A percentile compares a stretch with the other conserved stretches of the same genome.
Evolutionary conservation across 2,797 vertebrate genomes (phyloP).

Genomic region (Hemibagrus guttatus): DNA sequence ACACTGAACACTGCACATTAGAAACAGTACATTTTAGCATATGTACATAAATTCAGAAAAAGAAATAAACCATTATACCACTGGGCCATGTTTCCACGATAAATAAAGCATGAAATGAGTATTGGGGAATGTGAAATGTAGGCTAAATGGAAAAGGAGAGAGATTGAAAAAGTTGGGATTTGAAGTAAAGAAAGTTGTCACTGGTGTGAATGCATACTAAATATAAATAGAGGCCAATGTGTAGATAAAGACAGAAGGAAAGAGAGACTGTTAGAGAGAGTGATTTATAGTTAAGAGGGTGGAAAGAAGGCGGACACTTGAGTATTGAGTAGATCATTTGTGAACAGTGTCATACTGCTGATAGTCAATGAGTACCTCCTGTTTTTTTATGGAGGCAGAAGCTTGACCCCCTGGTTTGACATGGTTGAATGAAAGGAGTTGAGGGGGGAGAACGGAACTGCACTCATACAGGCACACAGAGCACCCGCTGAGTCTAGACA

Average conservation of each 20-base stretch:
- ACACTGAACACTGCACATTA: conserved; percentile 13
- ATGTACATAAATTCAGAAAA: conserved; percentile 7
- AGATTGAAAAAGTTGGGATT: neutral
- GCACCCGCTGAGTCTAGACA: conserved; percentile 31
- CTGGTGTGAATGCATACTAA: neutral
- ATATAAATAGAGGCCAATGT: conserved; percentile 16
- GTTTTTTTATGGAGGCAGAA: conserved; percentile 51
- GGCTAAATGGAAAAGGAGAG: conserved; percentile 16
- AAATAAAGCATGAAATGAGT: conserved; percentile 40
- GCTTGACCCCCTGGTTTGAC: conserved; percentile 57
- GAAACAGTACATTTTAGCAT: conserved; percentile 4
- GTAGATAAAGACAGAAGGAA: neutral
- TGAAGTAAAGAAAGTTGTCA: neutral
- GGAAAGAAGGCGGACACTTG: neutral
- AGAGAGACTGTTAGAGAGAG: neutral
- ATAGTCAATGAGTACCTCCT: conserved; percentile 57
- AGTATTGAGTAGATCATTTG: conserved; percentile 36
- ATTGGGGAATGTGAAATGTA: conserved; percentile 28
- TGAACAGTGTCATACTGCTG: conserved; percentile 50
- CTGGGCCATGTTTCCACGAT: conserved; percentile 27
- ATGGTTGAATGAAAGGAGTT: conserved; percentile 59
- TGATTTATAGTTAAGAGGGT: neutral
- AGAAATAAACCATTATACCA: conserved; percentile 29
- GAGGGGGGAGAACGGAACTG: neutral
- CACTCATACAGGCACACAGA: conserved; percentile 37